Base-by-base conservation (phyloP, 2,797 vertebrate species). In the Amphiprion clarkii region DNA sequence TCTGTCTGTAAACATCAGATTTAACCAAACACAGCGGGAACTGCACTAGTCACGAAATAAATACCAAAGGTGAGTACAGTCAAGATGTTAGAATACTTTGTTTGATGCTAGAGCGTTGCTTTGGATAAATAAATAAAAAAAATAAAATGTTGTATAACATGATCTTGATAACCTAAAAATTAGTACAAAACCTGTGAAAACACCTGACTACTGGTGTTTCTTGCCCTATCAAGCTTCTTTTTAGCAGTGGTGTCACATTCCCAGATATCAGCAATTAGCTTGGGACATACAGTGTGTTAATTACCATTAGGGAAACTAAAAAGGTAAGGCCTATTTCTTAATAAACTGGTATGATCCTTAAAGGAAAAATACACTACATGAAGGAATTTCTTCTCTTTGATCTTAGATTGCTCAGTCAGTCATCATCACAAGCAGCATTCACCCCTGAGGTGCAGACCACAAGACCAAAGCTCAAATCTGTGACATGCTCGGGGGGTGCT, bases 331-430 rank as follows among this genome's bases (percentile, higher is more conserved):
- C 14, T 17, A 4, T 3, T 1, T 53, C 23, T 0, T 48, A 8
- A 55, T n/a, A 31, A 39, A 56, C 8, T 42, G 23, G 13, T 67
- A 14, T 25, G 54, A 25, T 39, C 31, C 23, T 73, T 56, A 12
- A n/a, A 42, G 63, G 46, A 19, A 58, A 65, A 73, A 64, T 64
- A 51, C 65, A 74, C 17, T 46, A n/a, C 14, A 74, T 54, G 63
- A 63, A 42, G 54, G 3, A 68, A 58, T 25, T 39, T 3, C 4
- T 23, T 21, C 16, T 7, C 36, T 14, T 49, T 59, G 46, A 68
- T 71, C 36, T 39, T 13, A 12, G 13, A 36, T 25, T 9, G 29
- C 16, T 76, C 3, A 54, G 21, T 71, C 56, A 42, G 42, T 61
- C 54, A 7, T 51, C n/a, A 63, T 78, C 49, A 82, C 25, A 78